phyloP scores from a whole-genome alignment of 1,140 invertebrate genomes.

The Drosophila funebris region DNA sequence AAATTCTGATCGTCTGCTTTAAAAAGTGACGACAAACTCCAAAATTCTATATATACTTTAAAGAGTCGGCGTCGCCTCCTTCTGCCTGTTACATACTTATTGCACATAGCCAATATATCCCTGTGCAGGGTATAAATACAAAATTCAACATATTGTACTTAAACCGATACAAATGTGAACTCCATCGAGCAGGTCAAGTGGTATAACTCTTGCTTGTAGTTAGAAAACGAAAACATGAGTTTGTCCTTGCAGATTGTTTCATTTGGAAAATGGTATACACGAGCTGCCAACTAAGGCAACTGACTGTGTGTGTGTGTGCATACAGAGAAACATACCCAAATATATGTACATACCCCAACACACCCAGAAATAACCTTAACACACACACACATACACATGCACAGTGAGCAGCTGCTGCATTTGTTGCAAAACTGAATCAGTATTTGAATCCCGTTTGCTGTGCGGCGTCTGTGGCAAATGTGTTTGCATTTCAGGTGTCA shows the following conservation, averaged over 20 bases:
- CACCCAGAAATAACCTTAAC: constrained; percentile 2
- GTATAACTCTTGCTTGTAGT: constrained; percentile 50
- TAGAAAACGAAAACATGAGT: constrained; percentile 67
- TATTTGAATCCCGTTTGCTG: constrained; percentile 59
- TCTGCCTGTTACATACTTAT: too few species aligned
- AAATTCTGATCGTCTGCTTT: too few species aligned
- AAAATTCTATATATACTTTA: too few species aligned
- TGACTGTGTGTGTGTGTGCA: background rate
- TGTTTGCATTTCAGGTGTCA: constrained; percentile 77
- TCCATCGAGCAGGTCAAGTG: constrained; percentile 28
- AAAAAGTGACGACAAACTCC: too few species aligned
- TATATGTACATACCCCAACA: background rate
- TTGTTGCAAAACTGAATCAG: constrained; percentile 35
- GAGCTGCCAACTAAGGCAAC: constrained; percentile 54
- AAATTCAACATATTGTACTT: background rate
- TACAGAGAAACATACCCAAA: background rate
- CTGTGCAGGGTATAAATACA: too few species aligned
- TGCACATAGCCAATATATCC: too few species aligned
- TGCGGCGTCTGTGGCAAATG: constrained; percentile 70
- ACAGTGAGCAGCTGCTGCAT: constrained; percentile 42
- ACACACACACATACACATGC: constrained; percentile 14
- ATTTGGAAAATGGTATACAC: constrained; percentile 49
- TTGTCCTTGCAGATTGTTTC: constrained; percentile 36
- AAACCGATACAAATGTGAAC: background rate
- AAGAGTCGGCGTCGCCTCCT: too few species aligned